A percentile compares a stretch with the other conserved stretches of the same genome.
Conservation (phyloP, 1,140 invertebrate genomes). For the Aporrectodea caliginosa region DNA sequence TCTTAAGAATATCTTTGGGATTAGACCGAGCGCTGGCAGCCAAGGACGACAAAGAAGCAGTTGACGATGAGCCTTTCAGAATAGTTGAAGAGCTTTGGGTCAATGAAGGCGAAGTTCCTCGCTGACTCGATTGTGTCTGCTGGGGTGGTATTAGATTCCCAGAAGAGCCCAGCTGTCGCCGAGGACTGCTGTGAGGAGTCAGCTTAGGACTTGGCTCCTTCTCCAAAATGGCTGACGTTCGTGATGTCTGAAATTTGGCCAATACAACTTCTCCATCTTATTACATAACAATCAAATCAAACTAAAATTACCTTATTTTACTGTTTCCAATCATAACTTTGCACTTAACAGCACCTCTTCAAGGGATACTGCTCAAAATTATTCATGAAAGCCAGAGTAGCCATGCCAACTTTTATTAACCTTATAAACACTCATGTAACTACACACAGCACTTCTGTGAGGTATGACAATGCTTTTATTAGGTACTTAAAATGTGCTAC, state of each 20-base stretch:
- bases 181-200: slow-evolving; percentile 30
- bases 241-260: slow-evolving; percentile 5
- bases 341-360: no score
- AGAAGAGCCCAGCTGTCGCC: neutral
- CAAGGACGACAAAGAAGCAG: neutral
- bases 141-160: neutral
- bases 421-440: no score
- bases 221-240: neutral
- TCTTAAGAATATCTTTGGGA: slow-evolving; percentile 7
- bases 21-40: neutral
- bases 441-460: no score
- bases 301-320: no score
- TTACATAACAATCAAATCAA: no score
- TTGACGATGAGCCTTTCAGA: neutral
- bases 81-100: neutral
- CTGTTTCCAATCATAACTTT: no score
- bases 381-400: no score
- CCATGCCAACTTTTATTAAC: no score
- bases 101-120: neutral
- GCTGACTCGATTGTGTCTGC: neutral
- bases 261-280: no score
- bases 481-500: no score
- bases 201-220: neutral
- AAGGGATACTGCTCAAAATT: no score
- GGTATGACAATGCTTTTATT: no score